Conservation (phyloP, 2,113 vertebrate genomes). For the Egretta garzetta region DNA sequence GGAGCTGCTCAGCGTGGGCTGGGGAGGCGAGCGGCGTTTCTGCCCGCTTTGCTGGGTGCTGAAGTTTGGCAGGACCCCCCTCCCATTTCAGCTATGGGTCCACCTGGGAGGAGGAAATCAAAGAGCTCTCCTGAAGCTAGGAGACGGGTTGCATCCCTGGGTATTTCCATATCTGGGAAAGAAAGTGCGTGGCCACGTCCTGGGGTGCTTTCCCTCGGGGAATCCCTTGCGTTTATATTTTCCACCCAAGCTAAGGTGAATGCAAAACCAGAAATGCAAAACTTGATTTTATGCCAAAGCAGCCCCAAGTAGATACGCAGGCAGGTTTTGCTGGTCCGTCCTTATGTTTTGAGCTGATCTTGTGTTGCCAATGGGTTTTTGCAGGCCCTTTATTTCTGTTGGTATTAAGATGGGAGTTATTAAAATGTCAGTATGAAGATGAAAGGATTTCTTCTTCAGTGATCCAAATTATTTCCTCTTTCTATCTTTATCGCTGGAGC, state of each 20-base stretch:
- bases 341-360: not conserved
- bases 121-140: not conserved
- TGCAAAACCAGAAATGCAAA: not conserved
- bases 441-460: not conserved
- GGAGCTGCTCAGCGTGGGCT: not conserved
- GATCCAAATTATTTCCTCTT: not conserved
- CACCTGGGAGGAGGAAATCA: not conserved
- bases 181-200: accelerated
- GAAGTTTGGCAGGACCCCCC: not conserved
- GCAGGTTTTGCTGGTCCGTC: not conserved
- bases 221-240: not conserved
- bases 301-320: accelerated
- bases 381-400: not conserved
- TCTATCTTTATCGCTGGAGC: not conserved
- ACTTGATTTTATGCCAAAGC: not conserved
- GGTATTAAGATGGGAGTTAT: not conserved
- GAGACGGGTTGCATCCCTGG: not conserved
- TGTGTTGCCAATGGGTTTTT: not conserved
- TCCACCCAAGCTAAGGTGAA: not conserved
- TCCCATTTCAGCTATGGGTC: accelerated
- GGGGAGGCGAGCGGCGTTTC: not conserved
- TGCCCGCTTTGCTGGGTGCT: not conserved
- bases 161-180: not conserved
- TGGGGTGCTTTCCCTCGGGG: not conserved
- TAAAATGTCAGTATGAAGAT: not conserved